Conservation (phyloP, 2,113 vertebrate genomes). For the Mastomys natalensis region DNA sequence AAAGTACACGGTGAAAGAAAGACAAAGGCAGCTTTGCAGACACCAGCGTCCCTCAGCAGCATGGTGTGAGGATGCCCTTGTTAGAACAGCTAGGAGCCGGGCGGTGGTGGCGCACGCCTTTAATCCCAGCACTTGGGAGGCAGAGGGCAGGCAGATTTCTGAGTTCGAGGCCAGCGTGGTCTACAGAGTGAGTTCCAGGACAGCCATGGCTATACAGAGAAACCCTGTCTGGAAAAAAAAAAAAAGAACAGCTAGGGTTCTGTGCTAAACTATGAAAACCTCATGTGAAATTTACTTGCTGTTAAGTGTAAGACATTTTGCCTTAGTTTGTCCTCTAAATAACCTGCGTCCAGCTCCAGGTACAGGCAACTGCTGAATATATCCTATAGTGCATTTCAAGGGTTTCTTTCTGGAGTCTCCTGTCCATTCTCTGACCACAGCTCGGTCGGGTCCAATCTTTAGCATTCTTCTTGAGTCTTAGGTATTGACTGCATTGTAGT, state of each 20-base stretch:
- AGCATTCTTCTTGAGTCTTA: background rate
- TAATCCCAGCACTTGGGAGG: too few species aligned
- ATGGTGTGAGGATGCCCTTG: background rate
- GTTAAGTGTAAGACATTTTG: background rate
- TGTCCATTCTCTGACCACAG: background rate
- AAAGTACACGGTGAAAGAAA: background rate
- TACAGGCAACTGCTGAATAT: accelerated
- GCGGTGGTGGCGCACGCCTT: too few species aligned
- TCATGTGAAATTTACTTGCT: background rate
- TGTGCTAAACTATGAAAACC: background rate
- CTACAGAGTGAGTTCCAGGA: too few species aligned
- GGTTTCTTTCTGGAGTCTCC: background rate
- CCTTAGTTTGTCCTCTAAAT: background rate
- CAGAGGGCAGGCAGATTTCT: too few species aligned
- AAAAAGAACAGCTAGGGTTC: background rate
- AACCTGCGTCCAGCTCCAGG: too few species aligned
- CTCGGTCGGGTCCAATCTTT: background rate
- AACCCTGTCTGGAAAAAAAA: too few species aligned
- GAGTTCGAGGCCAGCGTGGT: too few species aligned
- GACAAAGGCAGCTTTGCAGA: background rate
- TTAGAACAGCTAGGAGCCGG: background rate
- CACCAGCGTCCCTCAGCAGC: background rate
- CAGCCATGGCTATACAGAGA: too few species aligned
- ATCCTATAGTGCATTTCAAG: background rate
- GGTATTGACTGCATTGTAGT: background rate